Base-by-base conservation (phyloP, 2,888 invertebrate genomes). In the Siphlonurus alternatus region DNA sequence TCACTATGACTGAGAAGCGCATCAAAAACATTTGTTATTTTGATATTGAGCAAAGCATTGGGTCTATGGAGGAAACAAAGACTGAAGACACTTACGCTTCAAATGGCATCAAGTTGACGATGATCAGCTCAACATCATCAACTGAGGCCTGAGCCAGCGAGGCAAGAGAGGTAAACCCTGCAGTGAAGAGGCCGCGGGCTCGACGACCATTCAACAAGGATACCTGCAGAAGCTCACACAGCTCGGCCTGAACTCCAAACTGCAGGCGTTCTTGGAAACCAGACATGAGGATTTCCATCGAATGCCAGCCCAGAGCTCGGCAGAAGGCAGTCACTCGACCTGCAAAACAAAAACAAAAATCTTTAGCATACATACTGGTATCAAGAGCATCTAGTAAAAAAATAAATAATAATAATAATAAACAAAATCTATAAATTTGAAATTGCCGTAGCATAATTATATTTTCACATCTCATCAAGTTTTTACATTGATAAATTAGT, bases 281-380 rank as follows among this genome's bases (percentile, higher is more conserved):
- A 0, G 88, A 85, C 56, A 99, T 82, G 54, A 99, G 79, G 68
- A 93, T 78, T 74, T 95, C 90, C 71, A 99, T 80, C 73, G 88
- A 91, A 68, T 83, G 83, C 97, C 98, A 99, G 23, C 95, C 93
- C 15, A 99, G 78, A 63, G 93, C 87, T 67, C 83, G 84, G 75
- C 96, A 94, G 77, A 99, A 98, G n/a, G 91, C 86, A 2, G 95
- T 93, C 1, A 98, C 91, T 89, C 97, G 97, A 64, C 95, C 96
- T 89, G 69, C 69, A 71, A 66, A 62, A 53, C 64, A 54, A 61
- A n/a, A 10, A 19, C 61, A 19, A 59, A 53, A 61, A 61, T 15
- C 20, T 65, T 38, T 60, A 23, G 59, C 20, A 24, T 18, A 63
- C 23, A 23, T 19, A 20, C 2, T n/a, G n/a, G n/a, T n/a, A n/a